phyloP scores from a whole-genome alignment of 1,140 invertebrate species.

The Penaeus japonicus region DNA sequence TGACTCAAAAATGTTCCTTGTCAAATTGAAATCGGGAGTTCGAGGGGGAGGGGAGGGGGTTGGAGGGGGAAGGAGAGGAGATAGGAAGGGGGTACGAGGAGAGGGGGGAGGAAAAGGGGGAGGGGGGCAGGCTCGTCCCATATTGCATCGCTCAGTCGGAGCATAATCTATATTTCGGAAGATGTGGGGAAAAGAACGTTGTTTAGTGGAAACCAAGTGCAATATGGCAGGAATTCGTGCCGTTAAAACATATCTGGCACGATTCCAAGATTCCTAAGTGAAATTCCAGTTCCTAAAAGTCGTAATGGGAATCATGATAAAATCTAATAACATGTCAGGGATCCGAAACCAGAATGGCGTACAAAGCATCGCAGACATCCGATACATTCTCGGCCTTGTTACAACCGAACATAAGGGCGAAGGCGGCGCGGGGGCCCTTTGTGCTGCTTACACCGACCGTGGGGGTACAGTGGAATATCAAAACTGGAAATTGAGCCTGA shows the following conservation, averaged over 20 bases:
- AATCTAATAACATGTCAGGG: constrained; percentile 56
- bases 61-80: background rate
- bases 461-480: constrained; percentile 37
- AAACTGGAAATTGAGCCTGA: constrained; percentile 45
- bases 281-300: constrained; percentile 58
- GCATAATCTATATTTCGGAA: background rate
- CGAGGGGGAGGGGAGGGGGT: background rate
- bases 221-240: constrained; percentile 49
- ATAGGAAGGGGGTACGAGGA: background rate
- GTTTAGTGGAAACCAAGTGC: constrained; percentile 40
- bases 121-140: background rate
- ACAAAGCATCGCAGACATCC: background rate
- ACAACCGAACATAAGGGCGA: background rate
- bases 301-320: constrained; percentile 58
- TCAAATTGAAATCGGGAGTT: constrained; percentile 39
- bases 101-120: background rate
- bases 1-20: constrained; percentile 42
- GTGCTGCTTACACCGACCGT: background rate
- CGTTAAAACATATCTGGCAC: constrained; percentile 57
- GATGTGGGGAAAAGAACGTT: constrained; percentile 20
- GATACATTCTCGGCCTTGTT: constrained; percentile 3
- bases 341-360: constrained; percentile 16
- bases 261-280: constrained; percentile 57
- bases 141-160: constrained; percentile 25
- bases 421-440: background rate